These are phyloP conservation scores for Tychaedon coryphoeus DNA, from an alignment of 2,113 vertebrate species.

Conservation along the genomic window DNA sequence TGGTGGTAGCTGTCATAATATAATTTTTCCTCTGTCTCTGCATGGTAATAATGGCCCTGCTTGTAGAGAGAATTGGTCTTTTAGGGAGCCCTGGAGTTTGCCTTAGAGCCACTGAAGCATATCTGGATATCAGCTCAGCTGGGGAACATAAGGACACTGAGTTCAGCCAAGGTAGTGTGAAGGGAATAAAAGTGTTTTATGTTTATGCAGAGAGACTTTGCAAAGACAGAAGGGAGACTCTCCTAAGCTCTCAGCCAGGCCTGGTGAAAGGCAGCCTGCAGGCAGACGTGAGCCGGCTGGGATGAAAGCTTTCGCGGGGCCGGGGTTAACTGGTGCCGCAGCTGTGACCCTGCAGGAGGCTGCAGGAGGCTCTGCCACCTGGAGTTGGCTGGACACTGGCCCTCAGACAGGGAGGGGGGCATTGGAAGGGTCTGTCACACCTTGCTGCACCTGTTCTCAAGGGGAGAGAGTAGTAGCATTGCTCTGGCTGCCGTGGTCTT, in stretches of 20 bases:
- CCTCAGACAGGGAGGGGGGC: background rate
- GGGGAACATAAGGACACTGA: background rate
- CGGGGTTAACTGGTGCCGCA: accelerated
- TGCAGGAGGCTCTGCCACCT: background rate
- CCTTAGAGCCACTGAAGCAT: background rate
- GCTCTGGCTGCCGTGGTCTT: accelerated
- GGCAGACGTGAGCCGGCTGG: background rate
- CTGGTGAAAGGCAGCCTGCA: background rate
- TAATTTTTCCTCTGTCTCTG: background rate
- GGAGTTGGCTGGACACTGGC: background rate
- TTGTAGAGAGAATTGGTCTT: background rate
- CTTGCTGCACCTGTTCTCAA: background rate
- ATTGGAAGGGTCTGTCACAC: background rate
- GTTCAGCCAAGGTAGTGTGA: background rate
- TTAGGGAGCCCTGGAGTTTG: background rate
- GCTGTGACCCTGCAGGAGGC: background rate
- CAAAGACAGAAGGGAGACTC: background rate
- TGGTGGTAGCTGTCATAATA: background rate
- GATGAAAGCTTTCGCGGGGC: background rate
- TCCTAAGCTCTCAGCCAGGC: background rate
- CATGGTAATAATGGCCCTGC: background rate
- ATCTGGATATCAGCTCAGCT: background rate
- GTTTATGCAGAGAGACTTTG: background rate
- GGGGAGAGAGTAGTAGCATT: accelerated
- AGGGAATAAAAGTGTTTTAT: background rate